These are phyloP conservation scores for Oreohelix idahoensis DNA, from an alignment of 1,140 invertebrate genomes.

Conservation along the genomic window DNA sequence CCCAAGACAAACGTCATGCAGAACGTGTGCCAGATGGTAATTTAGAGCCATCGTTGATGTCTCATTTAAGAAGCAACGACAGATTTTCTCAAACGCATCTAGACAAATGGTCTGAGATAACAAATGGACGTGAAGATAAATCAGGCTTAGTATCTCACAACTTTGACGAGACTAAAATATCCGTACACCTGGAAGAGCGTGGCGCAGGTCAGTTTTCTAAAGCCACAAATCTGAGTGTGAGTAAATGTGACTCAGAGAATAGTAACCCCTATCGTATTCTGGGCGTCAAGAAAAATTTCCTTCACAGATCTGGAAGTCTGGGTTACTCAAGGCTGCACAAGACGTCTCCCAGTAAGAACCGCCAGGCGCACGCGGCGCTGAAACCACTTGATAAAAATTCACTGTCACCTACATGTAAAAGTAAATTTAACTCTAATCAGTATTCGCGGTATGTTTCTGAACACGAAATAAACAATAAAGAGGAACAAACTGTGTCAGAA, in stretches of 20 bases:
- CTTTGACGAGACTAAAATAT: neutral
- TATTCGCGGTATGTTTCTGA: no score
- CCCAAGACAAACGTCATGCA: neutral
- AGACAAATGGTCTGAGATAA: no score
- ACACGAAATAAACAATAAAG: no score
- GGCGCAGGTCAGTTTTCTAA: neutral
- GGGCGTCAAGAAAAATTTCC: constrained; percentile 1
- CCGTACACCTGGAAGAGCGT: no score
- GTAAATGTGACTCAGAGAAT: neutral
- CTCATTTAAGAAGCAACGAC: neutral
- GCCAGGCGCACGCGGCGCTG: no score
- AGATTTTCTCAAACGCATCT: neutral
- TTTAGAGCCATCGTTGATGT: neutral
- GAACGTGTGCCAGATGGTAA: neutral
- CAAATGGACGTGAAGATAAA: no score
- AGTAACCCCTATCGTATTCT: neutral
- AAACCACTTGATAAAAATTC: no score
- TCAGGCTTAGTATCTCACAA: neutral
- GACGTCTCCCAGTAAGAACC: neutral
- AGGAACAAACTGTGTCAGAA: no score
- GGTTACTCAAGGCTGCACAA: neutral
- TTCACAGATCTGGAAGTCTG: neutral
- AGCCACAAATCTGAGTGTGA: neutral
- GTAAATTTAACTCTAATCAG: no score
- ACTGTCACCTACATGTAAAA: no score